phyloP scores from a whole-genome alignment of 1,140 invertebrate genomes.

The Charaxes varanes region DNA sequence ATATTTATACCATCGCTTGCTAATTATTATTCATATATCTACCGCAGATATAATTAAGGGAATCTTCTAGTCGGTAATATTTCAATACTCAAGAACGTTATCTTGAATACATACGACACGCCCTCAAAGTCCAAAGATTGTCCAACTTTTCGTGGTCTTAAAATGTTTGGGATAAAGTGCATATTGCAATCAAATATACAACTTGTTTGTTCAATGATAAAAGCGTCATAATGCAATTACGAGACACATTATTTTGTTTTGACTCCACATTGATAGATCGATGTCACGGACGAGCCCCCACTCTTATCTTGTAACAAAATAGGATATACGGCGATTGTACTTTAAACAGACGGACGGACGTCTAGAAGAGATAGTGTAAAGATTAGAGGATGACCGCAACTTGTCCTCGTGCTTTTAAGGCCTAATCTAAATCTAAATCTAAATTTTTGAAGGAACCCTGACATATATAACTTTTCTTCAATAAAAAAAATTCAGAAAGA shows the following conservation, averaged over 20 bases:
- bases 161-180: conserved; percentile 24
- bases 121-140: conserved; percentile 27
- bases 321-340: conserved; percentile 11
- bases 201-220: conserved; percentile 33
- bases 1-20: too few relatives aligned
- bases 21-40: too few relatives aligned
- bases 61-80: too few relatives aligned
- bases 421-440: too few relatives aligned
- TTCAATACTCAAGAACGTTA: too few relatives aligned
- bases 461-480: too few relatives aligned
- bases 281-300: conserved; percentile 65
- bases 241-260: conserved; percentile 49
- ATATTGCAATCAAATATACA: conserved; percentile 30
- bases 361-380: conserved; percentile 4
- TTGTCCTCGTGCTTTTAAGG: too few relatives aligned
- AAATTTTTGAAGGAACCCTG: too few relatives aligned
- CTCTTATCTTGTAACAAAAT: conserved; percentile 30
- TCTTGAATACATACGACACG: background rate
- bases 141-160: conserved; percentile 17
- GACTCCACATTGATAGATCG: conserved; percentile 39
- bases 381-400: too few relatives aligned
- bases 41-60: too few relatives aligned
- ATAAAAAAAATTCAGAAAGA: too few relatives aligned
- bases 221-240: conserved; percentile 51
- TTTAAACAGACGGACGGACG: conserved; percentile 9